Evolutionary conservation across 1,140 invertebrate genomes (phyloP), one percentile per base, ranked within the genome.

Genomic region (Lycorma delicatula): DNA sequence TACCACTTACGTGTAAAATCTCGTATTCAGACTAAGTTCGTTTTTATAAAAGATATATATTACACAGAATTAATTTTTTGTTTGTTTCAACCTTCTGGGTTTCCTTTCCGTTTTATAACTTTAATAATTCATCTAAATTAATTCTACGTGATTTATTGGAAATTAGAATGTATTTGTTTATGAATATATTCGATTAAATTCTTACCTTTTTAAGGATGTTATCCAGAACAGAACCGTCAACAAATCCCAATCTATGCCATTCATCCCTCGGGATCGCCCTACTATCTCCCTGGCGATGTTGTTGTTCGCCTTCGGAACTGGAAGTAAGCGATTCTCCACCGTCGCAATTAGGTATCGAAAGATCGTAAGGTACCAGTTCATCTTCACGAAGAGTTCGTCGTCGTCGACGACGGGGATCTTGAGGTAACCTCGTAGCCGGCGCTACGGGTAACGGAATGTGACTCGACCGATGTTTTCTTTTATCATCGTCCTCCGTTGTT

Each of bases 271-370:
- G 11, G 16, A 49, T 34, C 13, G 9, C n/a, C 28, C 44, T 16
- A 16, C 28, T 47, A 16, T 38, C 54, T 3, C 23, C 34, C 16
- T 22, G 41, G 1, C 20, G 44, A 25, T 22, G 22, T n/a, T 38
- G 58, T 16, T 61, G 61, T 49, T 65, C 64, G 12, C 64, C 62
- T 18, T 65, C 64, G 5, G 61, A 64, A 27, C 64, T 64, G 27
- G 63, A 64, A 3, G 66, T 67, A n/a, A 66, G 47, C 5, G 66
- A 67, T 11, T 67, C 66, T 3, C 64, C 63, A 12, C 63, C 66
- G 49, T 67, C 63, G 23, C 29, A 48, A 16, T 28, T 63, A 1
- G 60, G 62, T 9, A 64, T 64, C 16, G 41, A 44, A 16, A 44
- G 23, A 11, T 44, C 41, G n/a, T 20, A 44, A 1, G 60, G 41